These are phyloP conservation scores for Hexactinellida sp. DNA, from an alignment of 37 sponge, comb jelly and placozoan species.

Conservation along the genomic window DNA sequence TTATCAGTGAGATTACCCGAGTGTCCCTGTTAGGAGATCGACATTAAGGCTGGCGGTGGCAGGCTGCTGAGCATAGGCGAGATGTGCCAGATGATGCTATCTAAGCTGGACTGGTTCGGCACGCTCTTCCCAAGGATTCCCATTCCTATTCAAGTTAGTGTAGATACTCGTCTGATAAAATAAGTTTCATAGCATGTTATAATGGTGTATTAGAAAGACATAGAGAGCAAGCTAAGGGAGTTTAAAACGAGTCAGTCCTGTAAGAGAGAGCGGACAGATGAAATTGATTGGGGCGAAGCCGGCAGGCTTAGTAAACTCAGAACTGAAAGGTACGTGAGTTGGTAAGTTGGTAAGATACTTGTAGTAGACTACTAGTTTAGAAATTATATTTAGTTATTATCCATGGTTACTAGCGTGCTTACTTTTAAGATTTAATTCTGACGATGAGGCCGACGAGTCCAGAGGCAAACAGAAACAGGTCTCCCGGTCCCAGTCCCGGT, in stretches of 20 bases:
- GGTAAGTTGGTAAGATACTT: background rate
- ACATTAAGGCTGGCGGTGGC: constrained; percentile 91
- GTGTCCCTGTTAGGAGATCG: constrained; percentile 54
- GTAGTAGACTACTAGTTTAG: no score
- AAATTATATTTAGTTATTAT: background rate
- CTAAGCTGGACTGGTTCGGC: constrained; percentile 93
- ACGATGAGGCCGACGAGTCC: background rate
- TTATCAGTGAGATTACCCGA: background rate
- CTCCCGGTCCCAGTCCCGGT: background rate
- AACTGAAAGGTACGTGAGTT: background rate
- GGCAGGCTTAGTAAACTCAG: constrained; percentile 16
- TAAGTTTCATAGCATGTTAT: background rate
- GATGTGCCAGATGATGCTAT: constrained; percentile 78
- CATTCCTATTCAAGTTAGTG: constrained; percentile 37
- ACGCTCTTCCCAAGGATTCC: constrained; percentile 90
- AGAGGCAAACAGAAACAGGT: background rate
- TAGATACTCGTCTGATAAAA: background rate
- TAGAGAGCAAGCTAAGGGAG: constrained; percentile 35
- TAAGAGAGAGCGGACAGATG: background rate
- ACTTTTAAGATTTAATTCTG: background rate
- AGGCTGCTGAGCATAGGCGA: constrained; percentile 68
- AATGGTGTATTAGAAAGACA: constrained; percentile 17
- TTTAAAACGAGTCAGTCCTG: background rate
- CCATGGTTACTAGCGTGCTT: no score
- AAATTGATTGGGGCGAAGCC: constrained; percentile 33